A percentile compares a stretch with the other conserved stretches of the same genome.
These are phyloP conservation scores for Mormyrops attenuatus DNA, from an alignment of 2,797 vertebrate species.

Conservation along the genomic window DNA sequence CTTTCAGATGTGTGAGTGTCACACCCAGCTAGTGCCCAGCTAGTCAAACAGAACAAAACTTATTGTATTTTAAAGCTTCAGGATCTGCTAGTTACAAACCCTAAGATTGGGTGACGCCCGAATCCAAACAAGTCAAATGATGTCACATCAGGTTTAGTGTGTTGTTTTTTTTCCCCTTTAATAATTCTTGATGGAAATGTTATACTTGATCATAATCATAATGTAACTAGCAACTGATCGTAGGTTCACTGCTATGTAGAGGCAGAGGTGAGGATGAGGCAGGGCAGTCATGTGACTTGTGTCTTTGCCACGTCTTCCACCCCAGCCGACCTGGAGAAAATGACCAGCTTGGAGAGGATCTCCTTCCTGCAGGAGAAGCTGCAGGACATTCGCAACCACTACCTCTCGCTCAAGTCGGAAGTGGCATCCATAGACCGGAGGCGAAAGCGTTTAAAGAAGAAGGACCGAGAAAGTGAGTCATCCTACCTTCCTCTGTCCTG, in stretches of 20 bases:
- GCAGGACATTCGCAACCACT: constrained; percentile 76
- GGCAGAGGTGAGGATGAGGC: neutral
- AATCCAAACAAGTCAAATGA: neutral
- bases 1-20: constrained; percentile 71
- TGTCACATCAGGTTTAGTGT: neutral
- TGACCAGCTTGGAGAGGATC: constrained; percentile 71
- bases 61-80: neutral
- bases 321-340: constrained; percentile 70
- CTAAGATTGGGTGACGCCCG: neutral
- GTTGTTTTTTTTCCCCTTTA: neutral
- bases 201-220: neutral
- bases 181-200: neutral
- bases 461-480: constrained; percentile 71
- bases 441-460: constrained; percentile 74
- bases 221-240: neutral
- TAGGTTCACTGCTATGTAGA: neutral
- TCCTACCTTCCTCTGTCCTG: neutral
- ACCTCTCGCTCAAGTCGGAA: constrained; percentile 75
- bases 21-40: neutral
- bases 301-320: neutral
- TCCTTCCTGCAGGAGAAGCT: constrained; percentile 75
- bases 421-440: constrained; percentile 74
- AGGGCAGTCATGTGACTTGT: neutral
- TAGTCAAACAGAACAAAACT: neutral
- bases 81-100: neutral